These are phyloP conservation scores for Amphipoea oculea DNA, from an alignment of 2,888 invertebrate genomes.

Conservation along the genomic window DNA sequence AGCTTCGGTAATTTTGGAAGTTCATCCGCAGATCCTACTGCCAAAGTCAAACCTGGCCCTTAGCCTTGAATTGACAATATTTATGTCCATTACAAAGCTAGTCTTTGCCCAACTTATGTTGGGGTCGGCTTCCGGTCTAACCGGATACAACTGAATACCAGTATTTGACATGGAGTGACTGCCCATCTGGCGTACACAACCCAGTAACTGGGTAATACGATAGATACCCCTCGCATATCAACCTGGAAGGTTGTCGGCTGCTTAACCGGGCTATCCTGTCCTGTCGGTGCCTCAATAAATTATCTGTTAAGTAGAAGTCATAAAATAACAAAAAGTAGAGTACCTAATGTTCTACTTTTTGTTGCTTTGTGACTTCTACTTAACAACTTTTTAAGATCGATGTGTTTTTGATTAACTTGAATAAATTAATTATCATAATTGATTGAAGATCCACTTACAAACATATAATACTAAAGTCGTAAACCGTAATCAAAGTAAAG, in stretches of 20 bases:
- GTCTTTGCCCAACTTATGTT: neutral
- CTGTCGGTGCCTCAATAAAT: neutral
- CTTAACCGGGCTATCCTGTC: neutral
- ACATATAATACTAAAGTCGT: slow-evolving; percentile 33
- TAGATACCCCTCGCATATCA: neutral
- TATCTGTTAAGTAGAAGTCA: no score
- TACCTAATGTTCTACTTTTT: no score
- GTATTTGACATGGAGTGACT: neutral
- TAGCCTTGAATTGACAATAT: neutral
- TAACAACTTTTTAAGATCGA: neutral
- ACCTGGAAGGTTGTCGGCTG: neutral
- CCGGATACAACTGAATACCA: neutral
- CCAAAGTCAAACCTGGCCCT: neutral
- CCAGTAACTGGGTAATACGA: neutral
- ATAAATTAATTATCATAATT: slow-evolving; percentile 53
- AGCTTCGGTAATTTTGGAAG: neutral
- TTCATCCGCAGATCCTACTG: neutral
- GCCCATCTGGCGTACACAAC: neutral
- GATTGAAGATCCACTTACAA: slow-evolving; percentile 27
- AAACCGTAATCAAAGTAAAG: slow-evolving; percentile 35
- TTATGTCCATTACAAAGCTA: neutral
- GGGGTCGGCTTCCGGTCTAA: neutral
- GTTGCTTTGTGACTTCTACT: neutral
- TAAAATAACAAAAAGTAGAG: neutral
- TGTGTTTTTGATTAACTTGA: slow-evolving; percentile 2